Conservation (phyloP, 2,797 vertebrate genomes). For the Anguilla marmorata region DNA sequence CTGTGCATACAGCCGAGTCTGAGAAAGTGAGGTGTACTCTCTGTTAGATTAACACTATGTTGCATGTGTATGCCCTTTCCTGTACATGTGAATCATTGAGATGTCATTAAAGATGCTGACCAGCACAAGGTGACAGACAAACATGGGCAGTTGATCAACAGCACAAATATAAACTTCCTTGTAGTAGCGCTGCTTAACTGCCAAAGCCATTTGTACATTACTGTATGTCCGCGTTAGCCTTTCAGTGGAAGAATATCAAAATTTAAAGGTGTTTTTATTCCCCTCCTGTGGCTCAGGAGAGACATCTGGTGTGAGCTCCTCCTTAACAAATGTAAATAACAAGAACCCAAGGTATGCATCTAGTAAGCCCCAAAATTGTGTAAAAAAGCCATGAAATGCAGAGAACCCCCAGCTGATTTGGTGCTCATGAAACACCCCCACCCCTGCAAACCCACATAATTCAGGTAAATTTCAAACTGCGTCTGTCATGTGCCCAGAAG, state of each 20-base stretch:
- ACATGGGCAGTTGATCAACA: not conserved
- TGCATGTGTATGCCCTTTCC: not conserved
- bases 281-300: not conserved
- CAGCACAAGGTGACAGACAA: not conserved
- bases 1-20: not conserved
- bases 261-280: not conserved
- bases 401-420: not conserved
- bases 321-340: not conserved
- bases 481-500: not conserved
- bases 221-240: not conserved
- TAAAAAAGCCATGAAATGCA: not conserved
- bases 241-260: not conserved
- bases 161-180: not conserved
- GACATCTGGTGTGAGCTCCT: not conserved
- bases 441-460: not conserved
- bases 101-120: not conserved
- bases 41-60: not conserved
- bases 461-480: not conserved
- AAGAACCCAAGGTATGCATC: not conserved
- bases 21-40: not conserved
- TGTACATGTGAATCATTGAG: not conserved
- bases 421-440: not conserved
- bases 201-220: not conserved
- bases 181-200: not conserved
- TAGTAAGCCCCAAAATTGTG: not conserved